Conservation (phyloP, 2,888 invertebrate species). For the Eupithecia inturbata region DNA sequence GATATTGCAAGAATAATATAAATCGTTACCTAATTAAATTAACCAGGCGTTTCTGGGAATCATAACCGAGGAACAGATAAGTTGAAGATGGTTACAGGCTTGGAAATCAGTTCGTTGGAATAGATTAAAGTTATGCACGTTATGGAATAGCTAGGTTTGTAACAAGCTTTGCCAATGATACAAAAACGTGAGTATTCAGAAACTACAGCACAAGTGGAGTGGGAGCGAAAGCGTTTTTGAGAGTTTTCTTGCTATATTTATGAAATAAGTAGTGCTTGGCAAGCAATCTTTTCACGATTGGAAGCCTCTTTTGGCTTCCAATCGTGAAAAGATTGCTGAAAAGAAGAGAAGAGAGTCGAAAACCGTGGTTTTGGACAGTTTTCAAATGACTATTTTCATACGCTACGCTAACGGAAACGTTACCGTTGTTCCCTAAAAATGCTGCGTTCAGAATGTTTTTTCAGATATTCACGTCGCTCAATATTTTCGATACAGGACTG, state of each 20-base stretch:
- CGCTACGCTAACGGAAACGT: no score
- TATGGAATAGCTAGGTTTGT: not conserved
- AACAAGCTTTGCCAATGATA: not conserved
- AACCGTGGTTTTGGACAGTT: not conserved
- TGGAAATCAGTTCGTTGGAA: conserved; percentile 3
- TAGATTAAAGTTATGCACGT: conserved; percentile 5
- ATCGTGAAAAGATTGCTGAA: no score
- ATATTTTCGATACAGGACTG: no score
- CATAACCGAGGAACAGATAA: conserved; percentile 6
- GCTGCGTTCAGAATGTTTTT: not conserved
- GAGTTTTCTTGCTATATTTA: not conserved
- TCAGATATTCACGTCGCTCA: no score
- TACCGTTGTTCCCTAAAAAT: not conserved
- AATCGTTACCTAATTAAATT: conserved; percentile 43
- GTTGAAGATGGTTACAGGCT: conserved; percentile 8
- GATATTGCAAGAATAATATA: conserved; percentile 14
- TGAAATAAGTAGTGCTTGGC: not conserved
- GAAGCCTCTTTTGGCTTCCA: no score
- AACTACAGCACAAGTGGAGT: not conserved
- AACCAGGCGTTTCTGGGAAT: conserved; percentile 38
- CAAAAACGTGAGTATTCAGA: no score
- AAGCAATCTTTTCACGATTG: not conserved
- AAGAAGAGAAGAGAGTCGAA: not conserved
- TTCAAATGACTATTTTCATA: not conserved
- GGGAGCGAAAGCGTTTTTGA: not conserved